Evolutionary conservation across 2,797 vertebrate species (phyloP).

Genomic region (Percopsis omiscomaycus): DNA sequence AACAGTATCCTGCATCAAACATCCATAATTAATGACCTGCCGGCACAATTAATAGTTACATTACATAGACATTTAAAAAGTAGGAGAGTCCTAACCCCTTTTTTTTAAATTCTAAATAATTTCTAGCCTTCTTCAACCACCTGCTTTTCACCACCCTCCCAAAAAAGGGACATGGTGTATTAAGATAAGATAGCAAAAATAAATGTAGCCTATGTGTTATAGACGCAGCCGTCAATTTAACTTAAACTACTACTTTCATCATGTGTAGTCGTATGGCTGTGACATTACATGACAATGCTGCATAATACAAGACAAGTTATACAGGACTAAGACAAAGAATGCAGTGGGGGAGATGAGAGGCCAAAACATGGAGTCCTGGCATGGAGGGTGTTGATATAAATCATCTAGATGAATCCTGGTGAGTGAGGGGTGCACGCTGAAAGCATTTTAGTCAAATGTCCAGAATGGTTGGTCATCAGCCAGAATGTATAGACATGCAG

Average conservation of each 20-base stretch:
- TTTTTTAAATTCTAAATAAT: neutral
- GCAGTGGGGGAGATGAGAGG: too few species aligned
- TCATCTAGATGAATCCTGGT: conserved; percentile 53
- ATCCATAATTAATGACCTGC: conserved; percentile 59
- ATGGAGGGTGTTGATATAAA: conserved; percentile 51
- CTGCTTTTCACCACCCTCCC: too few species aligned
- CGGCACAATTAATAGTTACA: neutral
- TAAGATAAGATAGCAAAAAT: too few species aligned
- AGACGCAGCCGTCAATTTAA: too few species aligned
- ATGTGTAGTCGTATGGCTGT: too few species aligned
- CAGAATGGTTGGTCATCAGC: conserved; percentile 46
- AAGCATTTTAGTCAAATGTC: conserved; percentile 42
- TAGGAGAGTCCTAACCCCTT: neutral
- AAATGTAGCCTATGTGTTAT: too few species aligned
- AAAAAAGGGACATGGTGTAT: too few species aligned
- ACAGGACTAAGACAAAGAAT: too few species aligned
- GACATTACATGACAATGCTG: too few species aligned
- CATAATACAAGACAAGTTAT: too few species aligned
- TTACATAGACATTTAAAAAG: neutral
- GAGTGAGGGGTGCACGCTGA: conserved; percentile 40
- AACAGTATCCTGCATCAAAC: conserved; percentile 30
- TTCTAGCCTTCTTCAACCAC: too few species aligned
- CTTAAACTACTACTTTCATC: too few species aligned
- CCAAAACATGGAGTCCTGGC: neutral
- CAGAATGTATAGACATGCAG: conserved; percentile 53